Conservation (phyloP, 2,888 invertebrate genomes). For the Limnephilus marmoratus region DNA sequence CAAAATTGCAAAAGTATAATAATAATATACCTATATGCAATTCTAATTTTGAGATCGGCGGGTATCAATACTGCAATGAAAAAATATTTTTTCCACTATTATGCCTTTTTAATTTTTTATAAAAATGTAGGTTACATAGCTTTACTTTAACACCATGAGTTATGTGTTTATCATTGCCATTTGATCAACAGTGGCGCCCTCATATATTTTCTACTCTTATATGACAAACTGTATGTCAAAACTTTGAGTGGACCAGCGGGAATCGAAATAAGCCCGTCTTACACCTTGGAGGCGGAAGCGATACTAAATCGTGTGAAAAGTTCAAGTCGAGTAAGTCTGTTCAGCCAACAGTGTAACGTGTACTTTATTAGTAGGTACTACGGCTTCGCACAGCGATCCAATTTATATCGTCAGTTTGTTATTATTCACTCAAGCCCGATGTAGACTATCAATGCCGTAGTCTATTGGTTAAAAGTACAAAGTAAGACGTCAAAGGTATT, state of each 20-base stretch:
- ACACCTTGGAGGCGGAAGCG: neutral
- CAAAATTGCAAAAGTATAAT: too few species aligned
- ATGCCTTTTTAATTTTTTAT: too few species aligned
- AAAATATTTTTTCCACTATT: too few species aligned
- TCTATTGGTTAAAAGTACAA: neutral
- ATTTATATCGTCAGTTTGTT: slow-evolving; percentile 34
- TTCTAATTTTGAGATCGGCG: too few species aligned
- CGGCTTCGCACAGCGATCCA: slow-evolving; percentile 28
- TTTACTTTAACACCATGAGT: too few species aligned
- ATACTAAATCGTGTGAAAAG: slow-evolving; percentile 26
- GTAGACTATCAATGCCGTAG: slow-evolving; percentile 8
- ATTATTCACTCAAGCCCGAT: slow-evolving; percentile 23
- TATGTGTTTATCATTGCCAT: too few species aligned
- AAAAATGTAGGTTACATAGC: too few species aligned
- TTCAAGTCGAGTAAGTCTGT: neutral
- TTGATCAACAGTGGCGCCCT: too few species aligned
- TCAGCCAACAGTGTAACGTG: neutral
- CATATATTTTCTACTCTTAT: too few species aligned
- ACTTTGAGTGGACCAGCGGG: neutral
- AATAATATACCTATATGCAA: too few species aligned
- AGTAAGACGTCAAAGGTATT: neutral
- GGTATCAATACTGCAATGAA: too few species aligned
- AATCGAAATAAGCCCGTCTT: neutral
- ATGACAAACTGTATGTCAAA: too few species aligned
- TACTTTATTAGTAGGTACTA: slow-evolving; percentile 5